These are phyloP conservation scores for Margarornis squamiger DNA, from an alignment of 2,797 vertebrate species.

Conservation along the genomic window DNA sequence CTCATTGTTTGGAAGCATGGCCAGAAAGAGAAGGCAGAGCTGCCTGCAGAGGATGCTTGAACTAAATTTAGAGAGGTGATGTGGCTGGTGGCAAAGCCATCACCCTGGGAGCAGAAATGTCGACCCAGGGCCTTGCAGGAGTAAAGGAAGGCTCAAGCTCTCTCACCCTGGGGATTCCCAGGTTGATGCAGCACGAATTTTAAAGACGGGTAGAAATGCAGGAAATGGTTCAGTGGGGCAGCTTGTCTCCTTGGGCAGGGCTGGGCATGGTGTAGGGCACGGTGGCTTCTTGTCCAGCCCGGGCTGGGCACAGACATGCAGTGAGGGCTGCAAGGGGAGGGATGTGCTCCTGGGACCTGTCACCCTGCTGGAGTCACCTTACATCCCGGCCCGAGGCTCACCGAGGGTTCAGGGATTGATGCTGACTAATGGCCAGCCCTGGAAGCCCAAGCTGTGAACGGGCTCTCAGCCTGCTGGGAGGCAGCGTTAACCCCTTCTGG, in stretches of 20 bases:
- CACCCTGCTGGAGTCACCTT: not conserved
- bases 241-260: not conserved
- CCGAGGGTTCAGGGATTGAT: not conserved
- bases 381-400: constrained; percentile 1
- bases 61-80: not conserved
- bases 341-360: not conserved
- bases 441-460: not conserved
- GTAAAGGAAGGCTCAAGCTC: not conserved
- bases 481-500: not conserved
- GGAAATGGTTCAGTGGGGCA: not conserved
- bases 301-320: not conserved
- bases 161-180: not conserved
- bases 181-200: not conserved
- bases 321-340: accelerated
- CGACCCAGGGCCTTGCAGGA: not conserved
- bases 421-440: not conserved
- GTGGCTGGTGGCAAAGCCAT: not conserved
- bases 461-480: not conserved
- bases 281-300: not conserved
- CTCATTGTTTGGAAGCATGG: not conserved
- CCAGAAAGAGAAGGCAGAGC: not conserved
- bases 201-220: not conserved
- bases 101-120: not conserved
- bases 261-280: accelerated
- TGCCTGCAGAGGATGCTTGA: not conserved